Evolutionary conservation across 2,797 vertebrate genomes (phyloP).

Genomic region (Malacoctenus gilli): DNA sequence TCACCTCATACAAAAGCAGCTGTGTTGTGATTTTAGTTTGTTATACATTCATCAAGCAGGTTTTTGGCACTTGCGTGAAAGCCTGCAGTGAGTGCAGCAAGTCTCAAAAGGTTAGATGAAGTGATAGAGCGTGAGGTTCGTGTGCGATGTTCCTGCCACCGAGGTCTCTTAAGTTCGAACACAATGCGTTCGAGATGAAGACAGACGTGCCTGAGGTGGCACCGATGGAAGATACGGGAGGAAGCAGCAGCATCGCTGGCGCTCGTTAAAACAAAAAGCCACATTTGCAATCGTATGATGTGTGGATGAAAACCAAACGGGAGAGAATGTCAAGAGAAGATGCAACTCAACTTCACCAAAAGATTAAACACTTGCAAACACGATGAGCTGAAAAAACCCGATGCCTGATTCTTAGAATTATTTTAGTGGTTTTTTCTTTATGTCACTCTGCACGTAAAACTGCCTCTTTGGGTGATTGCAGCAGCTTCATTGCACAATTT

Average conservation of each 20-base stretch:
- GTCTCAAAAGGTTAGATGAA: constrained; percentile 53
- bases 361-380: too few species aligned
- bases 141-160: constrained; percentile 35
- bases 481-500: too few species aligned
- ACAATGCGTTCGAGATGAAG: constrained; percentile 18
- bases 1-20: too few species aligned
- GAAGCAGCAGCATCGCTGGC: constrained; percentile 35
- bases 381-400: too few species aligned
- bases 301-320: constrained; percentile 67
- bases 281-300: constrained; percentile 54
- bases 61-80: background rate
- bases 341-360: constrained; percentile 45
- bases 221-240: constrained; percentile 58
- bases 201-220: constrained; percentile 31
- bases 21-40: background rate
- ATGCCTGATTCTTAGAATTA: too few species aligned
- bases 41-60: constrained; percentile 10
- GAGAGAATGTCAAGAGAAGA: constrained; percentile 31
- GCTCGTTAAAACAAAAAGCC: constrained; percentile 7
- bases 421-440: too few species aligned
- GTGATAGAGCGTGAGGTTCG: constrained; percentile 53
- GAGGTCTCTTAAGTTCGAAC: constrained; percentile 58
- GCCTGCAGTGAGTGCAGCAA: constrained; percentile 6
- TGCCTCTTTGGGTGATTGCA: too few species aligned
- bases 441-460: too few species aligned